phyloP scores from a whole-genome alignment of 2,113 vertebrate genomes.

The Phylloscopus whistleri region DNA sequence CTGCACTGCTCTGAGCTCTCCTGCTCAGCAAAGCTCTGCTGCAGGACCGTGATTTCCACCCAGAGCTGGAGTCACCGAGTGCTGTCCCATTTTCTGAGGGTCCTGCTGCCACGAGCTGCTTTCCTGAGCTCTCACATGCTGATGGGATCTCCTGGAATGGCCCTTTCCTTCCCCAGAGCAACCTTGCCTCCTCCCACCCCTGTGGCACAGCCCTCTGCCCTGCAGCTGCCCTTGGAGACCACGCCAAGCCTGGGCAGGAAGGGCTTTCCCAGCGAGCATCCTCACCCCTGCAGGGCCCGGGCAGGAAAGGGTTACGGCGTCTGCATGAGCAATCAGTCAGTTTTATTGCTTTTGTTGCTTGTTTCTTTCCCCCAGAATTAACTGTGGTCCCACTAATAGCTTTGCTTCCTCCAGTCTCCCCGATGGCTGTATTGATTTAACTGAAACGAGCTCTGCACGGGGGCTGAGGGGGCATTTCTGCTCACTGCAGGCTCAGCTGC shows the following conservation, averaged over 20 bases:
- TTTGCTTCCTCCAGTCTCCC: slow-evolving; percentile 31
- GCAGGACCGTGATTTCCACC: background rate
- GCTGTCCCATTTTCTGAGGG: background rate
- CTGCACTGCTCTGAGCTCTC: background rate
- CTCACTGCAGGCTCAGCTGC: background rate
- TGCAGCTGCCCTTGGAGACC: background rate
- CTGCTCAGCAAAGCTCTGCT: background rate
- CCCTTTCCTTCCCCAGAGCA: background rate
- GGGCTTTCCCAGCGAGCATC: background rate
- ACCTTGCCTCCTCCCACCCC: background rate
- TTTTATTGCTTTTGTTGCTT: slow-evolving; percentile 53
- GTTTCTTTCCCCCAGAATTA: slow-evolving; percentile 56
- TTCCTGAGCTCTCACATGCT: background rate
- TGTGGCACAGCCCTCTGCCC: background rate
- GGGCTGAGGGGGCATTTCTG: slow-evolving; percentile 16
- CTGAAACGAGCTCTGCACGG: background rate
- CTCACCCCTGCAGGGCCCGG: background rate
- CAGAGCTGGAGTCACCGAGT: background rate
- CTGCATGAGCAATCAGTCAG: slow-evolving; percentile 35
- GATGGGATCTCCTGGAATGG: background rate
- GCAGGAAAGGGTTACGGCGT: background rate
- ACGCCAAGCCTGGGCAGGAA: background rate
- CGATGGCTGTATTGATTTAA: slow-evolving; percentile 20
- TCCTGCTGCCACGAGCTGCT: background rate
- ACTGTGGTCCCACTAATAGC: slow-evolving; percentile 42